phyloP scores from a whole-genome alignment of 2,888 invertebrate genomes.

The Pollenia amentaria region DNA sequence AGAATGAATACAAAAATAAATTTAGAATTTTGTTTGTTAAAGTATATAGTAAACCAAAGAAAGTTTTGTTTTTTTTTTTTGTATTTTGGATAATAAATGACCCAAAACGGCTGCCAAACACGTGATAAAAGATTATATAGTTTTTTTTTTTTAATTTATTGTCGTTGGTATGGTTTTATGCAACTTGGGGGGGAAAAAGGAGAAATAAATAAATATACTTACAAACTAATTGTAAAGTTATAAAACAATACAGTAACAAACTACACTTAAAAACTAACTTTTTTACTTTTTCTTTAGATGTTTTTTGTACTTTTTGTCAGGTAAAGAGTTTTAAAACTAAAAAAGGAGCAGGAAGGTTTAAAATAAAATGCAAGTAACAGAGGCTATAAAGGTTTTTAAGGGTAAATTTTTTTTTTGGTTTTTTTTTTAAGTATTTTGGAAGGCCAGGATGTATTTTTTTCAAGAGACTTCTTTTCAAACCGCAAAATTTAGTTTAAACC shows the following conservation, averaged over 20 bases:
- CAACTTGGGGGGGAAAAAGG: constrained; percentile 39
- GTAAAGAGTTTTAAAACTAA: constrained; percentile 34
- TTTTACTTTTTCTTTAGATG: not conserved
- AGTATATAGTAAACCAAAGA: constrained; percentile 32
- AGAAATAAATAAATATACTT: constrained; percentile 61
- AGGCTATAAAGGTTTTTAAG: constrained; percentile 26
- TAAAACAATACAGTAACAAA: constrained; percentile 72
- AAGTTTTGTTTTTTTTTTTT: constrained; percentile 30
- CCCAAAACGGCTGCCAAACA: constrained; percentile 72
- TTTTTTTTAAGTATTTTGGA: constrained; percentile 48
- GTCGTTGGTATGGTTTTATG: constrained; percentile 55
- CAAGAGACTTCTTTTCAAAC: constrained; percentile 80
- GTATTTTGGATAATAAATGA: constrained; percentile 50
- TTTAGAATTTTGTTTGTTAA: constrained; percentile 70
- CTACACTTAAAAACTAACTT: constrained; percentile 68
- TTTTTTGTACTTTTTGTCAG: constrained; percentile 13
- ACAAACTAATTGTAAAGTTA: constrained; percentile 72
- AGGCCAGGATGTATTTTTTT: constrained; percentile 64
- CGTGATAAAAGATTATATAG: constrained; percentile 57
- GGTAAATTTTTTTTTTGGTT: constrained; percentile 11
- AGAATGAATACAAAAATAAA: constrained; percentile 66
- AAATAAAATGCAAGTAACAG: constrained; percentile 58
- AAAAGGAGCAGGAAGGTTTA: constrained; percentile 43
- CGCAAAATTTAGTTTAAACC: constrained; percentile 72
- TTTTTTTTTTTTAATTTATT: constrained; percentile 52